These are phyloP conservation scores for Bradynema listronoti DNA, from an alignment of 1,140 invertebrate species.

Conservation along the genomic window DNA sequence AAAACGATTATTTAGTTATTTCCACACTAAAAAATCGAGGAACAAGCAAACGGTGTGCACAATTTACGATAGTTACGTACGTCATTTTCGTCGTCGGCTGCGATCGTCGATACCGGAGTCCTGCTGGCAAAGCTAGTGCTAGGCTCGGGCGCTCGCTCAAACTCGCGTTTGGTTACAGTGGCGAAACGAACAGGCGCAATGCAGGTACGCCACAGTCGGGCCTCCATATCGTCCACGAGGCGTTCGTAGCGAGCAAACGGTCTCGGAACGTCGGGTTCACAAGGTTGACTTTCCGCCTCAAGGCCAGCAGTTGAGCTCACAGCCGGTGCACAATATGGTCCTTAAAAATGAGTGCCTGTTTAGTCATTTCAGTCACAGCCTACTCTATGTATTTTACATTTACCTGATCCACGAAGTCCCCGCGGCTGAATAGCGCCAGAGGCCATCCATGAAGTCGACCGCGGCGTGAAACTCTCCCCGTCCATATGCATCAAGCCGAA, in stretches of 20 bases:
- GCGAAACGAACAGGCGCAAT: slow-evolving; percentile 44
- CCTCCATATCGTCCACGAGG: slow-evolving; percentile 50
- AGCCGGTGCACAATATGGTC: slow-evolving; percentile 53
- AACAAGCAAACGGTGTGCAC: too few relatives aligned
- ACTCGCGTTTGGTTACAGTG: slow-evolving; percentile 46
- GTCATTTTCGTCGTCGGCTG: slow-evolving; percentile 42
- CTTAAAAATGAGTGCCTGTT: slow-evolving; percentile 24
- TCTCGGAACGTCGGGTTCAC: too few relatives aligned
- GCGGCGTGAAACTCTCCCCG: slow-evolving; percentile 41
- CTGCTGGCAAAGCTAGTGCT: slow-evolving; percentile 35
- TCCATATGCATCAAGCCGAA: slow-evolving; percentile 49
- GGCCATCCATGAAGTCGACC: slow-evolving; percentile 37
- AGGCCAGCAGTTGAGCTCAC: slow-evolving; percentile 46
- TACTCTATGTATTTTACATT: too few relatives aligned
- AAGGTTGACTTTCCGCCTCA: slow-evolving; percentile 39
- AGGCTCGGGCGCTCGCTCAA: slow-evolving; percentile 47
- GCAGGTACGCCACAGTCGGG: slow-evolving; percentile 46
- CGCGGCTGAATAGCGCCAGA: slow-evolving; percentile 41
- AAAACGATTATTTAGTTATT: slow-evolving; percentile 22
- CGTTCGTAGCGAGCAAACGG: slow-evolving; percentile 43
- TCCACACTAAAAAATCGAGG: too few relatives aligned
- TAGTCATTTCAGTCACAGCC: neutral
- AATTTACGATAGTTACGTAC: slow-evolving; percentile 14
- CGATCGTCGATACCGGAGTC: too few relatives aligned
- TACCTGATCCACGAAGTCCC: slow-evolving; percentile 16